Base-by-base conservation (phyloP, 2,113 vertebrate genomes). In the Ophthalmolycus amberensis region DNA sequence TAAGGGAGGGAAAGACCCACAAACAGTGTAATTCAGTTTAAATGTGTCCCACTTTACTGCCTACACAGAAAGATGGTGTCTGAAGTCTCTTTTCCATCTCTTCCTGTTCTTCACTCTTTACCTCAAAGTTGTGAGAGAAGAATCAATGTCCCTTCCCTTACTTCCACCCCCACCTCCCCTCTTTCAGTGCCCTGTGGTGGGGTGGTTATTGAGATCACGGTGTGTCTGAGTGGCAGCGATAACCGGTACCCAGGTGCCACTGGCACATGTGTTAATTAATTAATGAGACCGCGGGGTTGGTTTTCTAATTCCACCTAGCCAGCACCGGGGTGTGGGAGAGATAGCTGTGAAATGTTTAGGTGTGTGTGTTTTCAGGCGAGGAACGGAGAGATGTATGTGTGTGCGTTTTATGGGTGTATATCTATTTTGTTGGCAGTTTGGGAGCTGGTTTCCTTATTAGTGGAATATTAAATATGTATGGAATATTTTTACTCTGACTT, bases 371-470 rank as follows among this genome's bases (percentile, higher is more conserved):
- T 84, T 90, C 90, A 91, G 91, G 88, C 88, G 18, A 89, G 84
- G 85, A 81, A 52, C 77, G 59, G 52, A 27, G 79, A 85, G 86
- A 86, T 91, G 88, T 91, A 87, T 93, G 87, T 91, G 83, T 62
- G 60, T 76, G 89, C 40, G 72, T 74, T 66, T 83, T 76, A 63
- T 32, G 82, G 77, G 80, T 81, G 69, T 89, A 87, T 90, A 95
- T 95, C 93, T 81, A 88, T 95, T 93, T 94, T 93, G 91, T 94
- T 94, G 95, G 94, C 94, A 94, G 93, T 94, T 94, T 91, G 91
- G 91, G 93, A 94, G 91, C 92, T 91, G 88, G 77, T 89, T 73
- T 90, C 87, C 92, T 94, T 90, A 91, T 95, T 95, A 94, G 92
- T 69, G 60, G 78, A 84, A 82, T 90, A 94, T 94, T 94, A 95